Evolutionary conservation across 2,888 invertebrate genomes (phyloP).

Genomic region (Liodrosophila aerea): DNA sequence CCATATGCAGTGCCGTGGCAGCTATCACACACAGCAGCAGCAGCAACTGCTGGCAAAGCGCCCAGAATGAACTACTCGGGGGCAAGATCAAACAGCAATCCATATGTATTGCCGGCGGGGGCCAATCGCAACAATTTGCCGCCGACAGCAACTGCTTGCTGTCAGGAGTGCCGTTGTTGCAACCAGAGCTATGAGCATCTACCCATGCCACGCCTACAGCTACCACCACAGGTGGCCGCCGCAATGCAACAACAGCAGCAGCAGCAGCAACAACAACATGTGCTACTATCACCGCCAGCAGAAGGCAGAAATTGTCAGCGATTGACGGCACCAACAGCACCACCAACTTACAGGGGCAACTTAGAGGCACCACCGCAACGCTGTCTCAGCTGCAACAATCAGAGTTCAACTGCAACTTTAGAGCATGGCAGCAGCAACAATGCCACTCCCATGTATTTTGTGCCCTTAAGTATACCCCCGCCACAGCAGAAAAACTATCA

Average conservation of each 20-base stretch:
- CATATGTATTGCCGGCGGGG: conserved; percentile 60
- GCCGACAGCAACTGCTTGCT: conserved; percentile 30
- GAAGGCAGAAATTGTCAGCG: conserved; percentile 34
- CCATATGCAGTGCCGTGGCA: conserved; percentile 81
- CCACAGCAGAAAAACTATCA: conserved; percentile 17
- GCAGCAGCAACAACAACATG: conserved; percentile 45
- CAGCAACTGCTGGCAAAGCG: conserved; percentile 63
- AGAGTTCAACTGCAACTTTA: conserved; percentile 9
- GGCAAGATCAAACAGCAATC: conserved; percentile 66
- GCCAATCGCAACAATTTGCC: conserved; percentile 18
- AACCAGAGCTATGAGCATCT: conserved; percentile 62
- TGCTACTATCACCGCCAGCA: conserved; percentile 11
- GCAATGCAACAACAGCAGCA: conserved; percentile 34
- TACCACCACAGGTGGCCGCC: conserved; percentile 35
- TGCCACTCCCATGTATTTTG: conserved; percentile 65
- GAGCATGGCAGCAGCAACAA: not conserved
- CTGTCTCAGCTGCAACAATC: conserved; percentile 26
- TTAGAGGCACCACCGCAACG: conserved; percentile 22
- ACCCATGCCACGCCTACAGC: conserved; percentile 64
- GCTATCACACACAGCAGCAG: conserved; percentile 24
- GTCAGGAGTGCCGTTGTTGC: conserved; percentile 44
- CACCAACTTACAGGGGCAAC: conserved; percentile 25
- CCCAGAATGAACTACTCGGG: conserved; percentile 63
- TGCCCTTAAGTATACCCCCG: conserved; percentile 73
- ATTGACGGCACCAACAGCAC: conserved; percentile 25